Conservation (phyloP, 2,113 vertebrate genomes). For the Toxostoma redivivum region DNA sequence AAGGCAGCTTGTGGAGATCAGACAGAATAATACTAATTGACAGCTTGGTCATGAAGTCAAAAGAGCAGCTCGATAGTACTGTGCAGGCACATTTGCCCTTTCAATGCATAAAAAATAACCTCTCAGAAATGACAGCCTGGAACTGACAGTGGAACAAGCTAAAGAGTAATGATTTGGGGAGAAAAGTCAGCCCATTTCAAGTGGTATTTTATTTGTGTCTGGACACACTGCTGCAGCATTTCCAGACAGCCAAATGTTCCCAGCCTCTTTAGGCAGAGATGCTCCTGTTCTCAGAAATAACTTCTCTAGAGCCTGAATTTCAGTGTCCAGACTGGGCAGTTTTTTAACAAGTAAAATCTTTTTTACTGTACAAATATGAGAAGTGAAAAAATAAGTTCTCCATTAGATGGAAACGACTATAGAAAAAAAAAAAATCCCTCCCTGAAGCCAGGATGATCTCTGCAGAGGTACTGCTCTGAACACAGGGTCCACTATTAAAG, state of each 20-base stretch:
- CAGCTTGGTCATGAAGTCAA: conserved; percentile 12
- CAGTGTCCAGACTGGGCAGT: not conserved
- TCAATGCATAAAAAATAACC: not conserved
- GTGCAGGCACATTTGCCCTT: not conserved
- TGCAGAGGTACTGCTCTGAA: not conserved
- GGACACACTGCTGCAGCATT: not conserved
- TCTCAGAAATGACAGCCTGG: not conserved
- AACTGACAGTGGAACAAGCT: not conserved
- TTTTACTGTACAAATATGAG: not conserved
- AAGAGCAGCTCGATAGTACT: not conserved
- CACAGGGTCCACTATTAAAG: not conserved
- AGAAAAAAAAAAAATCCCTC: not conserved
- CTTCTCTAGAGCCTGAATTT: not conserved
- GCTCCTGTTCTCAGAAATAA: not conserved
- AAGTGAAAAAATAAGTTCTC: not conserved
- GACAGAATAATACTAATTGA: not conserved
- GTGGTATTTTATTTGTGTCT: conserved; percentile 2
- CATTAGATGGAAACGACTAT: not conserved
- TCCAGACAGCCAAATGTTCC: not conserved
- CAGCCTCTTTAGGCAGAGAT: not conserved
- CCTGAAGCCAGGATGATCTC: not conserved
- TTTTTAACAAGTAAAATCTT: not conserved
- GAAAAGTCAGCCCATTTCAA: not conserved
- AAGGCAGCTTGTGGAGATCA: not conserved
- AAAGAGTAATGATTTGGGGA: not conserved